Base-by-base conservation (phyloP, 2,113 vertebrate species). In the Rhinichthys klamathensis region DNA sequence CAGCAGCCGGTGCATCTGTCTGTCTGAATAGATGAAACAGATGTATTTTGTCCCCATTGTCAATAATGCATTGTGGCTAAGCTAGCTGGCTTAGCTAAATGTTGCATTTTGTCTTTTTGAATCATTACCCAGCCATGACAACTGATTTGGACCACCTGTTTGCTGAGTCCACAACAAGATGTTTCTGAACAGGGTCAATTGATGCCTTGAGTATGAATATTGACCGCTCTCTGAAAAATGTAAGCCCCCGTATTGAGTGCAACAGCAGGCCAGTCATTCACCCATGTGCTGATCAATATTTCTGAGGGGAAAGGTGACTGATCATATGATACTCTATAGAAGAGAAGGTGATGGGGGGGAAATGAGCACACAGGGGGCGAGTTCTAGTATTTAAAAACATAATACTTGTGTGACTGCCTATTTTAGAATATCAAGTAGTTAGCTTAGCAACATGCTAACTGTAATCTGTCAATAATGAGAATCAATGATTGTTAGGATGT, bases 91-190 rank as follows among this genome's bases (percentile, higher is more conserved):
- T 79, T 85, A 11, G 76, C 25, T 58, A 56, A 85, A 51, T 61
- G 12, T 27, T 56, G 79, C 25, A 80, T 27, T n/a, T 79, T 78
- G 75, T 72, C 65, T 44, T 73, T 73, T 80, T 73, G 38, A 70
- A 80, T 80, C 76, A 80, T 80, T 80, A 38, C 3, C 27, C 77
- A 63, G 77, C 11, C 69, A 12, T 32, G 41, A 63, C 76, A 74
- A 18, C 61, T 60, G 67, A 67, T 84, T 75, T 73, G n/a, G 72
- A 74, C 41, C 72, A 27, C 78, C 38, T 80, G 78, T 80, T 63
- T 80, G 78, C 78, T 49, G 44, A 81, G 80, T 51, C 44, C 63
- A 69, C 65, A 56, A 73, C 15, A 80, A 63, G 54, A 80, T 73
- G 54, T 10, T n/a, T 44, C 54, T 30, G 25, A 61, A 72, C 12